phyloP scores from a whole-genome alignment of 2,797 vertebrate species.

The Clangula hyemalis region DNA sequence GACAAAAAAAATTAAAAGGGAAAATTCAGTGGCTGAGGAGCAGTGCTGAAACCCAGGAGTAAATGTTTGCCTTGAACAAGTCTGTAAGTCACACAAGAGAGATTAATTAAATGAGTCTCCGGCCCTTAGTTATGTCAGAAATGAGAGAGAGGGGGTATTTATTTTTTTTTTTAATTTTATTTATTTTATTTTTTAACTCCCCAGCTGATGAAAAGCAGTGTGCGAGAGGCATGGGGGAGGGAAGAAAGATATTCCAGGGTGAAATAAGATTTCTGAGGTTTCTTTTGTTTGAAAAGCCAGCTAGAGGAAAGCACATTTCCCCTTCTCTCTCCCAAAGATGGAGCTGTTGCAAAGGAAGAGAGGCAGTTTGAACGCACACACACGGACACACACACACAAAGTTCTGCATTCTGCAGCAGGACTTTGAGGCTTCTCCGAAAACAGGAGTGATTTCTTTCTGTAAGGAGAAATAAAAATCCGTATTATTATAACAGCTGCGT shows the following conservation, averaged over 20 bases:
- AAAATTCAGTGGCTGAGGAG: neutral
- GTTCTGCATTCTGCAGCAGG: slow-evolving; percentile 39
- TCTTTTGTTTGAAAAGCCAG: slow-evolving; percentile 43
- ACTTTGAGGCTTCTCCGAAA: slow-evolving; percentile 69
- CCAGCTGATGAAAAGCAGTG: neutral
- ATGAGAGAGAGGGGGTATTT: neutral
- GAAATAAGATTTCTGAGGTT: slow-evolving; percentile 30
- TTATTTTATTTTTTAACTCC: neutral
- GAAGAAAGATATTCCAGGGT: neutral
- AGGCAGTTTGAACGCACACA: neutral
- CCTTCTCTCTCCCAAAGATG: slow-evolving; percentile 77
- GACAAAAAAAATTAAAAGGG: neutral
- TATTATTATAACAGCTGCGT: slow-evolving; percentile 78
- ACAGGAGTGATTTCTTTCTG: slow-evolving; percentile 66
- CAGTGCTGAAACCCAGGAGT: neutral
- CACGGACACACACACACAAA: neutral
- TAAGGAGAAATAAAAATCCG: slow-evolving; percentile 78
- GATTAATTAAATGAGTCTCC: slow-evolving; percentile 13
- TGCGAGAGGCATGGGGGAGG: neutral
- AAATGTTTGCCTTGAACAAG: slow-evolving; percentile 9
- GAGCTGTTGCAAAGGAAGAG: slow-evolving; percentile 79
- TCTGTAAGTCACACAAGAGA: neutral
- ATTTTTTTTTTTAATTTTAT: neutral
- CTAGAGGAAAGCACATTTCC: neutral
- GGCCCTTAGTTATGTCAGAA: slow-evolving; percentile 9